Evolutionary conservation across 35 echinoderm and acorn worm genomes (phyloP), one percentile per base, ranked within the genome.

Genomic region (Nesometra sesokonis): DNA sequence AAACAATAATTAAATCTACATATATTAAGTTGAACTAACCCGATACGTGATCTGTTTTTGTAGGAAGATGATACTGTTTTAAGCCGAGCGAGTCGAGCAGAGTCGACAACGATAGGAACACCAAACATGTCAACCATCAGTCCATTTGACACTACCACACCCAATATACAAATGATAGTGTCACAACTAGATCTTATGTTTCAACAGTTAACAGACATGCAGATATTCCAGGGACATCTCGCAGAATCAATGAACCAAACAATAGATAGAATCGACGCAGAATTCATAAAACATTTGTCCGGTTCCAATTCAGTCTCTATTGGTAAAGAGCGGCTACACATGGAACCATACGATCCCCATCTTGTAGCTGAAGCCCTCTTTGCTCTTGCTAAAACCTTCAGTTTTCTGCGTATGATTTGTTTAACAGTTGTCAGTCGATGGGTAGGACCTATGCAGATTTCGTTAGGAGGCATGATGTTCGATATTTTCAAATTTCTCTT

Each of bases 391-490:
- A 99, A 99, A 79, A 93, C 91, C n/a, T 78, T 91, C 47, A 99
- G 96, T 78, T 99, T 99, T 84, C 90, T 99, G 80, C 87, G 96
- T 15, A 91, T 93, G 85, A 99, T 99, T 17, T 93, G 89, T 30
- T 77, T 99, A 35, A 99, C 96, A 0, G 96, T 99, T 0, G 92
- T 99, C 13, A 93, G 94, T 84, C 93, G 90, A 19, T 78, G 94
- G 37, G 92, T 99, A 27, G 96, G 96, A 47, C 96, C 96, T 90
- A 99, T 99, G 96, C 95, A 97, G 87, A 99, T 99, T 40, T 99
- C 96, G 15, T 86, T 99, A 0, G 96, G 96, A 52, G 92, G 96
- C 38, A 99, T 99, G 96, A 94, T 99, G 86, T 47, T 91, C n/a
- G 96, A 99, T 43, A 99, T 99, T 78, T 80, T 81, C 37, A 99